phyloP scores from a whole-genome alignment of 2,113 vertebrate genomes.

The Hiodon tergisus region DNA sequence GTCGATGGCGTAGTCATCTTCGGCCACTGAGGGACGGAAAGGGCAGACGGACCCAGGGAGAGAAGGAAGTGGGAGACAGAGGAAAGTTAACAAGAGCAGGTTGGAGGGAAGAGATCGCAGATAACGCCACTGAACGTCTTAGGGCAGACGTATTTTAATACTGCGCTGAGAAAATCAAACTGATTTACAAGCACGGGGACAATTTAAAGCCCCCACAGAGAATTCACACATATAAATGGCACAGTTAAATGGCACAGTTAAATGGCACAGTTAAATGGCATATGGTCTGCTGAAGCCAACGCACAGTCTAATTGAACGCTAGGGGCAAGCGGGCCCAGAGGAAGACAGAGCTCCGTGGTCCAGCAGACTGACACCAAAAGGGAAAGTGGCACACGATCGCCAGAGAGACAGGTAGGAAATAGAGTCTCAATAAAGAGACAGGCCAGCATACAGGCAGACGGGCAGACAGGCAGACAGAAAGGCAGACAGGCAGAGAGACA shows the following conservation, averaged over 20 bases:
- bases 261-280: background rate
- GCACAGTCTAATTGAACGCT: background rate
- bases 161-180: background rate
- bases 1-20: conserved; percentile 82
- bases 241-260: background rate
- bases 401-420: background rate
- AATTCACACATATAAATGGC: background rate
- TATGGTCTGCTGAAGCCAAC: background rate
- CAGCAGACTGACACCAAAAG: background rate
- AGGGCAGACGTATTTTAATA: background rate
- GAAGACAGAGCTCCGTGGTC: background rate
- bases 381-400: background rate
- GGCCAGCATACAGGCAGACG: conserved; percentile 37
- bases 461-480: background rate
- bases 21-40: conserved; percentile 57
- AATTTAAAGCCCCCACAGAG: background rate
- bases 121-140: too few relatives aligned
- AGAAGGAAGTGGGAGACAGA: background rate
- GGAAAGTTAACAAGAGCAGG: background rate
- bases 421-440: conserved; percentile 64
- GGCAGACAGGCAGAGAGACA: background rate
- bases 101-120: background rate
- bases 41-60: background rate
- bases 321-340: background rate
- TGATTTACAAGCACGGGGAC: background rate